A percentile compares a stretch with the other conserved stretches of the same genome.
phyloP scores from a whole-genome alignment of 2,888 invertebrate genomes.

The Amphipyra tragopoginis region DNA sequence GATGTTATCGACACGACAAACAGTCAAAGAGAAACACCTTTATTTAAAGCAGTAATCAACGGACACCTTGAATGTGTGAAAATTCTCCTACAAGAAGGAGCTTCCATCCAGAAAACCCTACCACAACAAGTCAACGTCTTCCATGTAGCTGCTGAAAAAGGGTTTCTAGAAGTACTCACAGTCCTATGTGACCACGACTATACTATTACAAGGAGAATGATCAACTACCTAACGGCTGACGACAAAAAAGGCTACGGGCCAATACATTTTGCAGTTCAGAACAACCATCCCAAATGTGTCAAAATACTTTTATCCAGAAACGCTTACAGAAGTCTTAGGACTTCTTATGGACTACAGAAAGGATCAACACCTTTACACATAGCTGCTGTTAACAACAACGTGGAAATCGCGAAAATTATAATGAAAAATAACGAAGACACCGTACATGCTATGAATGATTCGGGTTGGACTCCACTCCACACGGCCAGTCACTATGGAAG shows the following conservation, averaged over 20 bases:
- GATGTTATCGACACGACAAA: conserved; percentile 66
- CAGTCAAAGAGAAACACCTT: conserved; percentile 74
- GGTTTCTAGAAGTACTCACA: conserved; percentile 85
- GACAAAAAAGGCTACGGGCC: conserved; percentile 55
- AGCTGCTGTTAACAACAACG: conserved; percentile 74
- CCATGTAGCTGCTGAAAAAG: conserved; percentile 74
- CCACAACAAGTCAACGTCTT: conserved; percentile 80
- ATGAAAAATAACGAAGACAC: conserved; percentile 71
- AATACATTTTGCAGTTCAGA: conserved; percentile 60
- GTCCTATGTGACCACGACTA: conserved; percentile 79
- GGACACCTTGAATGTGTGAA: conserved; percentile 76
- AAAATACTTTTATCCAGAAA: conserved; percentile 61
- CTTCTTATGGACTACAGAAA: conserved; percentile 53
- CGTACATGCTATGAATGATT: conserved; percentile 53
- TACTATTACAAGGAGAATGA: conserved; percentile 63
- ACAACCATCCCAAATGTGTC: conserved; percentile 67
- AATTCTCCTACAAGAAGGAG: conserved; percentile 77
- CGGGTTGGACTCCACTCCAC: conserved; percentile 66
- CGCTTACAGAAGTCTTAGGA: conserved; percentile 49
- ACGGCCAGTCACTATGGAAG: conserved; percentile 69
- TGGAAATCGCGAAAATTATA: conserved; percentile 70
- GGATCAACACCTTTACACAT: conserved; percentile 75
- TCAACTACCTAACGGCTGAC: conserved; percentile 65
- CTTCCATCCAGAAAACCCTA: conserved; percentile 67
- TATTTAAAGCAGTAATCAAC: conserved; percentile 77